Evolutionary conservation across 1,140 invertebrate genomes (phyloP).

Genomic region (Drosophila micromelanica): DNA sequence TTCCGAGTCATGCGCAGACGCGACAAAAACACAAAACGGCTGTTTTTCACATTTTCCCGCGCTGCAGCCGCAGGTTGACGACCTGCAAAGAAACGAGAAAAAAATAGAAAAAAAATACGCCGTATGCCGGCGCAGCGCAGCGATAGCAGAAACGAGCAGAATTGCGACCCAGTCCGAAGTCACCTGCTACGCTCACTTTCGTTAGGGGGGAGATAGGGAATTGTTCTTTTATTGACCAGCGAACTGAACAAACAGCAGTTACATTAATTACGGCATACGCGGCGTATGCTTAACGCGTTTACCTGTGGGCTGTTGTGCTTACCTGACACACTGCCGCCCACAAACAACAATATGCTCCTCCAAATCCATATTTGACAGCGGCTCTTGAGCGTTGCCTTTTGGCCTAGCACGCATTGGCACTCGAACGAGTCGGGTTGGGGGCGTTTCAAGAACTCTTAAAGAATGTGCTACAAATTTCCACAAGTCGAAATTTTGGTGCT

Average conservation of each 20-base stretch:
- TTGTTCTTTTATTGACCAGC: conserved; percentile 17
- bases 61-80: conserved; percentile 63
- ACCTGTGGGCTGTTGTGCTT: conserved; percentile 37
- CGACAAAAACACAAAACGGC: conserved; percentile 67
- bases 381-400: conserved; percentile 40
- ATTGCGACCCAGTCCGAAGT: conserved; percentile 12
- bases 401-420: conserved; percentile 67
- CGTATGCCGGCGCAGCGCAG: too few relatives aligned
- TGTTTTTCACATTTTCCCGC: conserved; percentile 76
- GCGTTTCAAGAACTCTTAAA: conserved; percentile 42
- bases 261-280: conserved; percentile 42
- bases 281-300: conserved; percentile 59
- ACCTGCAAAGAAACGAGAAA: conserved; percentile 51
- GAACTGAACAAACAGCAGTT: conserved; percentile 23
- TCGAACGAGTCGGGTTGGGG: conserved; percentile 51
- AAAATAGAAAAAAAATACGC: conserved; percentile 6
- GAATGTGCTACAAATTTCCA: conserved; percentile 47
- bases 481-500: conserved; percentile 13
- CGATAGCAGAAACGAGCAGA: conserved; percentile 26
- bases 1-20: conserved; percentile 38
- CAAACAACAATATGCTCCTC: conserved; percentile 8
- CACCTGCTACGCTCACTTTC: conserved; percentile 53
- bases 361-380: conserved; percentile 34
- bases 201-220: conserved; percentile 11
- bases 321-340: conserved; percentile 42